Percentiles rank a stretch among this genome's conserved stretches.
These are phyloP conservation scores for Hyphantria cunea DNA, from an alignment of 1,140 invertebrate genomes.

Conservation along the genomic window DNA sequence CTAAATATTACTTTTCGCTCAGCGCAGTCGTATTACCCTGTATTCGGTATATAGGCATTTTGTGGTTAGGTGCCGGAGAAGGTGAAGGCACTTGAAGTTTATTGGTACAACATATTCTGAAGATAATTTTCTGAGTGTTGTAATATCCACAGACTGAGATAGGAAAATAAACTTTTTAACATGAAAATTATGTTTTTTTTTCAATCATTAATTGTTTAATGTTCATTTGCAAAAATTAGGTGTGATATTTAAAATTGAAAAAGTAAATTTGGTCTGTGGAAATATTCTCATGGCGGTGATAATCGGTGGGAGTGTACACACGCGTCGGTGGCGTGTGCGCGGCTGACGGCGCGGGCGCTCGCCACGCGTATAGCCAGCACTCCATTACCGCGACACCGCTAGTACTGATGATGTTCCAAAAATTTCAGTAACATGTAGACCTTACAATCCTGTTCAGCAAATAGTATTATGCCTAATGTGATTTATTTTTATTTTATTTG, in stretches of 20 bases:
- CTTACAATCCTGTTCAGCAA: not conserved
- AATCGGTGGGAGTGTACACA: slow-evolving; percentile 71
- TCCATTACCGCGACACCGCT: slow-evolving; percentile 69
- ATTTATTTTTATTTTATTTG: too few relatives aligned
- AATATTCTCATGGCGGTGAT: slow-evolving; percentile 48
- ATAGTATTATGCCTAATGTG: slow-evolving; percentile 2
- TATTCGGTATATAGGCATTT: slow-evolving; percentile 65
- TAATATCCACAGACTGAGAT: not conserved
- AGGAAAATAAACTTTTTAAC: slow-evolving; percentile 16
- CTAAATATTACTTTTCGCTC: slow-evolving; percentile 78
- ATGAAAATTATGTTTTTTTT: too few relatives aligned
- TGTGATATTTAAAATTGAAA: not conserved
- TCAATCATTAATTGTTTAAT: too few relatives aligned
- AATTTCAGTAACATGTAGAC: slow-evolving; percentile 43
- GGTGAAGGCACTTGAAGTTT: slow-evolving; percentile 64
- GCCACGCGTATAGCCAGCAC: slow-evolving; percentile 51
- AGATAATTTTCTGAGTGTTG: slow-evolving; percentile 28
- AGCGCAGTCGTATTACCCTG: slow-evolving; percentile 43
- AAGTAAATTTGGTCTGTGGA: slow-evolving; percentile 11
- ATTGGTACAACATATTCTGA: slow-evolving; percentile 62
- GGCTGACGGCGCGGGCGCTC: slow-evolving; percentile 32
- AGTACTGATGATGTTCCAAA: slow-evolving; percentile 44
- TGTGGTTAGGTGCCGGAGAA: slow-evolving; percentile 48
- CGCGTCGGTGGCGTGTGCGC: slow-evolving; percentile 40
- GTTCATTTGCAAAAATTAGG: too few relatives aligned